Evolutionary conservation across 2,888 invertebrate species (phyloP).

Genomic region (Drosophila robusta): DNA sequence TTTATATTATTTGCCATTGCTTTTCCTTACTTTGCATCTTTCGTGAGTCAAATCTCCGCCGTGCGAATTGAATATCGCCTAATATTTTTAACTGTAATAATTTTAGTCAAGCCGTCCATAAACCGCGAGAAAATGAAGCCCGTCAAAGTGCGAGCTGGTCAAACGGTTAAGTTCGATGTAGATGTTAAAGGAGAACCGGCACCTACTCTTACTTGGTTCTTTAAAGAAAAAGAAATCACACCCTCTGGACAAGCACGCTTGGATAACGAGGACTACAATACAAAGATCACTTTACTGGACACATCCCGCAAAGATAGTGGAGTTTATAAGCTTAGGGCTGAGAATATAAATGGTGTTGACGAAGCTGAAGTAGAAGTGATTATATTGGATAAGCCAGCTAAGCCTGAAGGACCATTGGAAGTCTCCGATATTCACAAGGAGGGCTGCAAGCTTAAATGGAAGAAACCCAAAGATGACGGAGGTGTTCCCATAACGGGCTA

Average conservation of each 20-base stretch:
- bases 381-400: slow-evolving; percentile 88
- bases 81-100: slow-evolving; percentile 4
- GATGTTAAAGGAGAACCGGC: slow-evolving; percentile 98
- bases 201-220: slow-evolving; percentile 93
- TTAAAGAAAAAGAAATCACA: slow-evolving; percentile 87
- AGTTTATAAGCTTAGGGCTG: slow-evolving; percentile 95
- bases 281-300: slow-evolving; percentile 92
- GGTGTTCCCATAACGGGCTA: slow-evolving; percentile 96
- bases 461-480: slow-evolving; percentile 97
- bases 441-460: slow-evolving; percentile 97
- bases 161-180: slow-evolving; percentile 95
- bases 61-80: not conserved
- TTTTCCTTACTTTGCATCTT: not conserved
- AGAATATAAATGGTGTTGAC: slow-evolving; percentile 96
- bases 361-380: slow-evolving; percentile 97
- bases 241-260: slow-evolving; percentile 90
- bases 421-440: slow-evolving; percentile 96
- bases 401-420: slow-evolving; percentile 94
- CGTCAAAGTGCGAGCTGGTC: slow-evolving; percentile 95
- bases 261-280: slow-evolving; percentile 96
- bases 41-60: not conserved
- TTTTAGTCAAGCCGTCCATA: slow-evolving; percentile 95
- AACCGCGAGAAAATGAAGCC: slow-evolving; percentile 96
- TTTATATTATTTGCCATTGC: slow-evolving; percentile 4
- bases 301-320: slow-evolving; percentile 95